Base-by-base conservation (phyloP, 2,113 vertebrate species). In the Lepus americanus region DNA sequence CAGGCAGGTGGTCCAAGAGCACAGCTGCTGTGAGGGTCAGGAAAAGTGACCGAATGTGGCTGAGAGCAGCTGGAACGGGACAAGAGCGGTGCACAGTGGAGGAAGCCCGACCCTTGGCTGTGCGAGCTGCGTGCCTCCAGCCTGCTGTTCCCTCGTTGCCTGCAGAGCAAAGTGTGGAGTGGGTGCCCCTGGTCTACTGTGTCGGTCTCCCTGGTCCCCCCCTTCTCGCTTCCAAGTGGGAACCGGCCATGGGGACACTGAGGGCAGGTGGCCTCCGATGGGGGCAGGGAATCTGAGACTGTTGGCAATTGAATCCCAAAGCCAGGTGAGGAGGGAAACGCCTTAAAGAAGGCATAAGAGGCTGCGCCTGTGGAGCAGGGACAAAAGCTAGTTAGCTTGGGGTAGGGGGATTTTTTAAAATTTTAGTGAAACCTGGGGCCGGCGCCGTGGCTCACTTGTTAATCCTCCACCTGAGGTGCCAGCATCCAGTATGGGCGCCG, bases 81-180 rank as follows among this genome's bases (percentile, higher is more conserved):
- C 6, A 1, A 33, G 6, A 39, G 11, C 19, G 31, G 19, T 6
- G 14, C 44, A 16, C 36, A 64, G 14, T 4, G 1, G 1, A 0
- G 36, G 64, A 76, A 39, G 76, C 7, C 44, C 44, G 44, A 59
- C 55, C 55, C 55, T 59, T 29, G 5, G 14, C 1, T 9, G 14
- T n/a, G 29, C 19, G 6, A 9, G 1, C 8, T 4, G 17, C 0
- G 0, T 1, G 6, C 20, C 89, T 39, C 82, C 12, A 14, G 31
- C 27, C 70, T 25, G 64, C 72, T 10, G 3, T 6, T 39, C 53
- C 66, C 14, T 10, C 70, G 9, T 89, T 53, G 70, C 90, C 74
- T 70, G 0, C 20, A 27, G 51, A 53, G n/a, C 12, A 1, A 19
- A 31, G 27, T 6, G 22, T 9, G 4, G 20, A 2, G 19, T 23